These are phyloP conservation scores for Sinelater perroti DNA, from an alignment of 2,888 invertebrate genomes.

Conservation along the genomic window DNA sequence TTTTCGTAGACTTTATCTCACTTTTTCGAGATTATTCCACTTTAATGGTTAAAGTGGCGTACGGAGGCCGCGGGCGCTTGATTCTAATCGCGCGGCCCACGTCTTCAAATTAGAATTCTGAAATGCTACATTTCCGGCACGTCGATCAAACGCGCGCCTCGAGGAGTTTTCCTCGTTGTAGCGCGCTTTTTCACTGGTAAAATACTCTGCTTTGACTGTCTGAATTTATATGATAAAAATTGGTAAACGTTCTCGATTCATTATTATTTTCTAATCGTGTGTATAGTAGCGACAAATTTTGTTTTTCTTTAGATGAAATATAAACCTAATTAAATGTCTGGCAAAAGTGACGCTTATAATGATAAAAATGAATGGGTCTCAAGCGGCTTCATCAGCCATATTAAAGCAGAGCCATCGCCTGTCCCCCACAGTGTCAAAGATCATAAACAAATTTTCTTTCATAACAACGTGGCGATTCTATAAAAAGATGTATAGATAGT, in stretches of 20 bases:
- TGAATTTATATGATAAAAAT: too few relatives aligned
- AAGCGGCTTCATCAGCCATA: conserved; percentile 1
- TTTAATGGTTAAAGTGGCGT: conserved; percentile 25
- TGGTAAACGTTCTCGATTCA: too few relatives aligned
- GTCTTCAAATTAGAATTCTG: conserved; percentile 32
- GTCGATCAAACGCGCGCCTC: conserved; percentile 12
- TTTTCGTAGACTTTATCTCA: conserved; percentile 16
- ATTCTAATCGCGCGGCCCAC: conserved; percentile 13
- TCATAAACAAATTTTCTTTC: conserved; percentile 15
- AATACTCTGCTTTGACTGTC: too few relatives aligned
- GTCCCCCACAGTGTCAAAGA: conserved; percentile 11
- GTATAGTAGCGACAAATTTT: too few relatives aligned
- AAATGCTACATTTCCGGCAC: conserved; percentile 33
- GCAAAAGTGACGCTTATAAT: too few relatives aligned
- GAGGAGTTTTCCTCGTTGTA: too few relatives aligned
- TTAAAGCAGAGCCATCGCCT: conserved; percentile 5
- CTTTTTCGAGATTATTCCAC: conserved; percentile 16
- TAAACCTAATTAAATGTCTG: too few relatives aligned
- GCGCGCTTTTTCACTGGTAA: too few relatives aligned
- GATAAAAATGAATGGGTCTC: too few relatives aligned
- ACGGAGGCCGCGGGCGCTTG: conserved; percentile 19
- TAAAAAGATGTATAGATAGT: conserved; percentile 17
- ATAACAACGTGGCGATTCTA: neutral
- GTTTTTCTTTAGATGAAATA: too few relatives aligned
- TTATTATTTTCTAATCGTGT: too few relatives aligned